Evolutionary conservation across 2,113 vertebrate species (phyloP).

Genomic region (Petaurus breviceps): DNA sequence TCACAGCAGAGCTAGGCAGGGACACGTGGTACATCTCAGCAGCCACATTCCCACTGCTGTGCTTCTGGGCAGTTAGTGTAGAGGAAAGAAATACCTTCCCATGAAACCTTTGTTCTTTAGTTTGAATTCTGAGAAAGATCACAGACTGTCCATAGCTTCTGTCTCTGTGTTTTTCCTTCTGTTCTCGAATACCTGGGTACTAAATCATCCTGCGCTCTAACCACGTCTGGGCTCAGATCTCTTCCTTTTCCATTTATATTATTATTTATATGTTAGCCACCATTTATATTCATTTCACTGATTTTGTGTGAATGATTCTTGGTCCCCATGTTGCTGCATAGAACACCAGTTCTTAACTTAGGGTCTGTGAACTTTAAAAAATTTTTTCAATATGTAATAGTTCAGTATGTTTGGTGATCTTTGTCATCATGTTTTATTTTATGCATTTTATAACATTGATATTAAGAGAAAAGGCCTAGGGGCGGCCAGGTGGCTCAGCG

Average conservation of each 20-base stretch:
- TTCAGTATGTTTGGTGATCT: neutral
- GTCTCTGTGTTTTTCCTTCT: neutral
- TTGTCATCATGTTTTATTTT: neutral
- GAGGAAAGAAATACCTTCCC: neutral
- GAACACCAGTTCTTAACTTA: neutral
- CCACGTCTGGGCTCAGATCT: neutral
- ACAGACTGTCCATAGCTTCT: neutral
- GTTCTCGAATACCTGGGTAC: neutral
- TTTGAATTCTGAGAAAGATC: neutral
- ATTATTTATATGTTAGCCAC: neutral
- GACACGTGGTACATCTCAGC: neutral
- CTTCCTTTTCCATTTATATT: neutral
- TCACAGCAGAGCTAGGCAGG: neutral
- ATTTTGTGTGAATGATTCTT: neutral
- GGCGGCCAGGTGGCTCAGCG: too few relatives aligned
- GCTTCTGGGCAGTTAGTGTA: neutral
- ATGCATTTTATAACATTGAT: neutral
- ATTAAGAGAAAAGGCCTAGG: too few relatives aligned
- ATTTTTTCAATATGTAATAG: neutral
- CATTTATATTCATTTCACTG: neutral
- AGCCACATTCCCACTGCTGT: neutral
- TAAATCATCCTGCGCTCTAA: neutral
- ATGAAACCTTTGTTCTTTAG: neutral
- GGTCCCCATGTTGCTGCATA: neutral
- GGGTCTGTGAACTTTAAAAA: neutral